These are phyloP conservation scores for Poecile montanus DNA, from an alignment of 2,797 vertebrate species.

Conservation along the genomic window DNA sequence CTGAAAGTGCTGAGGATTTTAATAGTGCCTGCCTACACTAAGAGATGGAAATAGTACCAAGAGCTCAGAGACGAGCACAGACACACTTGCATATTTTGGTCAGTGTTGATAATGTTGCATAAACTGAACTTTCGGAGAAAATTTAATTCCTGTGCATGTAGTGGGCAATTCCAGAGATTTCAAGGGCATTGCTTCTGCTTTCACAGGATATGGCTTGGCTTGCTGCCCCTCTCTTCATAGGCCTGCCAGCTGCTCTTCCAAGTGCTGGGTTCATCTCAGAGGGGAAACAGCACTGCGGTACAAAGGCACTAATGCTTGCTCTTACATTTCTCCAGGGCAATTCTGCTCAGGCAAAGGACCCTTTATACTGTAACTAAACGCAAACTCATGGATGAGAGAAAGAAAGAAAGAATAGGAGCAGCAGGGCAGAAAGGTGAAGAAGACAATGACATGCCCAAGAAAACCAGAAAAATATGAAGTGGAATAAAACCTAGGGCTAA, in stretches of 20 bases:
- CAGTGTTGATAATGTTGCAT: background rate
- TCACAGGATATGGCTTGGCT: background rate
- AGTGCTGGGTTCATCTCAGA: background rate
- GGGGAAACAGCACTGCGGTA: background rate
- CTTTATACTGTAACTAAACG: background rate
- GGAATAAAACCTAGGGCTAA: background rate
- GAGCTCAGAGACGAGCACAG: background rate
- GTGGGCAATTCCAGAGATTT: background rate
- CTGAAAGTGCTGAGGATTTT: conserved; percentile 43
- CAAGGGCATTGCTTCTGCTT: background rate
- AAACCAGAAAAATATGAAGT: background rate
- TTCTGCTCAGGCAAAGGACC: background rate
- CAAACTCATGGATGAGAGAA: background rate
- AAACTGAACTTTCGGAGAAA: background rate
- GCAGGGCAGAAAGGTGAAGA: background rate
- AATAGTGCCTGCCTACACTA: conserved; percentile 39
- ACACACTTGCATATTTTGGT: background rate
- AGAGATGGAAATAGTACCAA: conserved; percentile 23
- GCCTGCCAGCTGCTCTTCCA: background rate
- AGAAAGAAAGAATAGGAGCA: background rate
- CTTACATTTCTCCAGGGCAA: background rate
- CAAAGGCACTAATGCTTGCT: background rate
- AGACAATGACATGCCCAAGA: background rate
- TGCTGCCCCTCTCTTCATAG: background rate
- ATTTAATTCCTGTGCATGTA: background rate